These are phyloP conservation scores for Heliconius ethilla DNA, from an alignment of 2,888 invertebrate species.

Conservation along the genomic window DNA sequence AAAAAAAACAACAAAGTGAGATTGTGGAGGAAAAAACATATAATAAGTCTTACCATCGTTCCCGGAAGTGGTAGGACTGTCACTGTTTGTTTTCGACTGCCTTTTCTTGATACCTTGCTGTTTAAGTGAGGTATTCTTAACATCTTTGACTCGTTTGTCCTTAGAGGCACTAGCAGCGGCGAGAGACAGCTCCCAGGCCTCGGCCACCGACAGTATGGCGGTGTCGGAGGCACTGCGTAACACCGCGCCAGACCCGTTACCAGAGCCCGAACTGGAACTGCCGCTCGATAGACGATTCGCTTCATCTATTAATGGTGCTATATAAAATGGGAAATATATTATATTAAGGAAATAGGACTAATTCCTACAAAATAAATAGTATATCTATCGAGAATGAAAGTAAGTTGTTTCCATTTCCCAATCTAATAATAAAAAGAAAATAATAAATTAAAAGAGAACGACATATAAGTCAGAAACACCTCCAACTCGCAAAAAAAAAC, in stretches of 20 bases:
- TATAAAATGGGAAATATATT: too few relatives aligned
- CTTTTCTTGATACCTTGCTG: conserved; percentile 70
- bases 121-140: conserved; percentile 84
- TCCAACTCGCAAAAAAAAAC: too few relatives aligned
- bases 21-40: not conserved
- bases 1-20: not conserved
- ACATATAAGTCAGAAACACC: too few relatives aligned
- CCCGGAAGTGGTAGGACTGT: conserved; percentile 56
- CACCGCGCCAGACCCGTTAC: conserved; percentile 67
- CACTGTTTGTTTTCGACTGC: conserved; percentile 60
- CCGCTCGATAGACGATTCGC: conserved; percentile 52
- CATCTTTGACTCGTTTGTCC: conserved; percentile 93
- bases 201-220: conserved; percentile 90
- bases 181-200: conserved; percentile 90
- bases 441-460: too few relatives aligned
- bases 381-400: not conserved
- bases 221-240: conserved; percentile 86
- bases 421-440: too few relatives aligned
- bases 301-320: conserved; percentile 69
- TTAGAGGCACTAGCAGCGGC: conserved; percentile 94
- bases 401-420: too few relatives aligned
- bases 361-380: not conserved
- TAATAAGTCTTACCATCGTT: conserved; percentile 59
- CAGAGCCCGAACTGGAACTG: conserved; percentile 74
- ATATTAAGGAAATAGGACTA: too few relatives aligned